These are phyloP conservation scores for Ictalurus furcatus DNA, from an alignment of 2,113 vertebrate species.

Conservation along the genomic window DNA sequence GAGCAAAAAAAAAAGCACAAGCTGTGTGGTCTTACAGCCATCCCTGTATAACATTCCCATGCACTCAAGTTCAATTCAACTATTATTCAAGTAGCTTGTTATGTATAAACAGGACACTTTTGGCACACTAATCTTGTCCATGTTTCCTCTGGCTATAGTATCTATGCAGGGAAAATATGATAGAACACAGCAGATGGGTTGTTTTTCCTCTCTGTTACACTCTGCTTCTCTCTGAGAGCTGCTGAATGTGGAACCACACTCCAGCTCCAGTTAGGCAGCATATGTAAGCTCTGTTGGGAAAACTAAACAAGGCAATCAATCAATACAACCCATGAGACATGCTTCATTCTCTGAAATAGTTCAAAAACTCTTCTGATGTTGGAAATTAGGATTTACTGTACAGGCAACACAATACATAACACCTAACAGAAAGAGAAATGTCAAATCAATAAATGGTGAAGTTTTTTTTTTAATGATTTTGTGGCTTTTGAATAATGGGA, in stretches of 20 bases:
- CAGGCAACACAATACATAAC: neutral
- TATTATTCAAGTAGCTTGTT: constrained; percentile 14
- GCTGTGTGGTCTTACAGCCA: neutral
- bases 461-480: neutral
- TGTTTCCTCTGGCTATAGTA: constrained; percentile 39
- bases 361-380: constrained; percentile 19
- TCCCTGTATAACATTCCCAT: neutral
- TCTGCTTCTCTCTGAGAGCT: constrained; percentile 34
- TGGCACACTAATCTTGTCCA: constrained; percentile 17
- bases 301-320: constrained; percentile 61
- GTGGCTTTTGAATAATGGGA: neutral
- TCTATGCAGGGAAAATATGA: constrained; percentile 48
- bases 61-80: neutral
- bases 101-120: constrained; percentile 25
- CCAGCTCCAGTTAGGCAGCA: constrained; percentile 45
- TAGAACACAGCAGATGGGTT: constrained; percentile 60
- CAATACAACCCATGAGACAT: constrained; percentile 55
- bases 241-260: constrained; percentile 43
- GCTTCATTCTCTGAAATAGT: constrained; percentile 3
- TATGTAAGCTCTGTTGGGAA: constrained; percentile 48
- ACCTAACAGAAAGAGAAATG: neutral
- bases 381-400: constrained; percentile 33
- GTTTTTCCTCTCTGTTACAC: constrained; percentile 31
- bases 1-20: neutral
- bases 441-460: constrained; percentile 11